Base-by-base conservation (phyloP, 2,113 vertebrate species). In the Notarius quadriscutis region DNA sequence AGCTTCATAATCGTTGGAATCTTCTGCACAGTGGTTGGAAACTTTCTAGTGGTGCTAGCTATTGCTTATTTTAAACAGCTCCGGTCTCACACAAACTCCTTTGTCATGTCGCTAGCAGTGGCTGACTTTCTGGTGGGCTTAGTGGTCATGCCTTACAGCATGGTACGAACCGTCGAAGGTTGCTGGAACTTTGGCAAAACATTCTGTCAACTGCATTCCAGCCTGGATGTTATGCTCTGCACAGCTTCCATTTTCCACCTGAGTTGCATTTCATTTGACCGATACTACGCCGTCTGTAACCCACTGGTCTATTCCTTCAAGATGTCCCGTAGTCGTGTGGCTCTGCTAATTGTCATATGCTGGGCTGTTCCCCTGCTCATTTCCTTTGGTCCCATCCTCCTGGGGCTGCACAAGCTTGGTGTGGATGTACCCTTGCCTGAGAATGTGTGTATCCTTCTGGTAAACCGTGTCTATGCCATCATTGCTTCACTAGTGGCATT, bases 191-290 rank as follows among this genome's bases (percentile, higher is more conserved):
- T 96, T 22, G 94, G 95, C 1, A 63, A 90, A 50, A 91, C 92
- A 34, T 95, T 96, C 83, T 96, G 95, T 72, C 91, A 88, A 58
- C 89, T 96, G 63, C 95, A 96, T 86, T 95, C 94, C 8, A 96
- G 96, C 89, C 92, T 96, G 12, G 95, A 96, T 41, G 95, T 96
- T 67, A 95, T 96, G 95, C 93, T 96, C 1, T 95, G 95, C 91
- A 95, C 95, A 7, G 95, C 95, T 22, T 96, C 96, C 63, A 96
- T 96, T 85, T 95, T 96, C 69, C 96, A 96, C 83, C 93, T 96
- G 72, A 95, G 96, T 90, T 96, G 95, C 92, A 96, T 96, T 6
- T 94, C 96, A 10, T 95, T 95, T 30, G 96, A 96, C 87, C 95
- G 96, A 86, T 96, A 96, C 86, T 95, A 95, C 5, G 95, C 96